These are phyloP conservation scores for Lithobates sylvaticus DNA, from an alignment of 2,797 vertebrate genomes.

Conservation along the genomic window DNA sequence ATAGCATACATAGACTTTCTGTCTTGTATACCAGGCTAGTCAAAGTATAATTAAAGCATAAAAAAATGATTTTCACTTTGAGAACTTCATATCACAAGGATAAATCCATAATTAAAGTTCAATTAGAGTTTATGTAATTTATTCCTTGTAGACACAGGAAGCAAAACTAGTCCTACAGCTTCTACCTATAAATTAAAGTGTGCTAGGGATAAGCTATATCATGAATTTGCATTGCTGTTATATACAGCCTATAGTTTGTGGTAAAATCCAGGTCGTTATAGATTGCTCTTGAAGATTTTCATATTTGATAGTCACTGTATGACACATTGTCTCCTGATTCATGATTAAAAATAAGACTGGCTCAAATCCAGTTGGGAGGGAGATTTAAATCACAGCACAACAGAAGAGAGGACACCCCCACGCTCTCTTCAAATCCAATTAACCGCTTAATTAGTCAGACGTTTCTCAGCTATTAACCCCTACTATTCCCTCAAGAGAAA, in stretches of 20 bases:
- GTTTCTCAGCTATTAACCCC: slow-evolving; percentile 54
- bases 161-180: background rate
- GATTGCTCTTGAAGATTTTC: background rate
- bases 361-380: slow-evolving; percentile 56
- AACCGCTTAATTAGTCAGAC: slow-evolving; percentile 61
- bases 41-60: background rate
- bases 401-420: slow-evolving; percentile 59
- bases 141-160: background rate
- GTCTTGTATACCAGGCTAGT: background rate
- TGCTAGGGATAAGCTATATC: background rate
- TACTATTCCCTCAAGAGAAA: slow-evolving; percentile 24
- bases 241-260: background rate
- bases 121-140: background rate
- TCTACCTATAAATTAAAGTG: background rate
- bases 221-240: background rate
- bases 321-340: slow-evolving; percentile 62
- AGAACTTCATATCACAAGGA: background rate
- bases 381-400: slow-evolving; percentile 56
- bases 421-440: slow-evolving; percentile 61
- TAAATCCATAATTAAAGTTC: background rate
- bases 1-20: background rate
- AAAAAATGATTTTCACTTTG: background rate
- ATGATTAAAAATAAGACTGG: slow-evolving; percentile 62
- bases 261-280: background rate
- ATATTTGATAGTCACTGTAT: slow-evolving; percentile 54